phyloP scores from a whole-genome alignment of 1,140 invertebrate species.

The Penaeus vannamei region DNA sequence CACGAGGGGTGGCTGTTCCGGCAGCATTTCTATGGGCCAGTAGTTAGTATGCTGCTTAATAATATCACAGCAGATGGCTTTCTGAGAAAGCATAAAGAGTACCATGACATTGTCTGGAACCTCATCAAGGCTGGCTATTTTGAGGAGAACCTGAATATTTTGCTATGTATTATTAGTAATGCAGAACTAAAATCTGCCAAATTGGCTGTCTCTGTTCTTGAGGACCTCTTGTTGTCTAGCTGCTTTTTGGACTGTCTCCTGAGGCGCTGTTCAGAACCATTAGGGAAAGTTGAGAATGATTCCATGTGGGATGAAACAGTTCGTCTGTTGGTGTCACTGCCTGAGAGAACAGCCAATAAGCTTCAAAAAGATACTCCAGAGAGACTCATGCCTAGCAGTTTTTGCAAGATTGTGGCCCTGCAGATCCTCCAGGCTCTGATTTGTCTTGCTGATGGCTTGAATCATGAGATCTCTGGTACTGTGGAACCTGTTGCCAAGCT shows the following conservation, averaged over 20 bases:
- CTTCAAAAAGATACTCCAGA: slow-evolving; percentile 65
- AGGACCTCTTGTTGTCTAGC: slow-evolving; percentile 31
- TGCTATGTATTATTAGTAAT: slow-evolving; percentile 39
- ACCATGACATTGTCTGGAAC: slow-evolving; percentile 32
- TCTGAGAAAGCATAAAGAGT: slow-evolving; percentile 15
- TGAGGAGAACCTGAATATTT: slow-evolving; percentile 60
- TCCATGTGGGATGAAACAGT: slow-evolving; percentile 68
- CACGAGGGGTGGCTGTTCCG: slow-evolving; percentile 53
- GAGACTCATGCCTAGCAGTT: slow-evolving; percentile 42
- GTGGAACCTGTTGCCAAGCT: slow-evolving; percentile 67
- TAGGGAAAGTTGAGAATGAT: slow-evolving; percentile 36
- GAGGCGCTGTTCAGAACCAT: slow-evolving; percentile 44
- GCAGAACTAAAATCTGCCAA: slow-evolving; percentile 31
- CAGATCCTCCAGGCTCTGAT: slow-evolving; percentile 69
- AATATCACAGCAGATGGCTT: slow-evolving; percentile 41
- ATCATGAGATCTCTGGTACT: slow-evolving; percentile 63
- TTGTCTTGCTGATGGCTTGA: slow-evolving; percentile 69
- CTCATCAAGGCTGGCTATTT: slow-evolving; percentile 55
- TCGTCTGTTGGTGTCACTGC: slow-evolving; percentile 66
- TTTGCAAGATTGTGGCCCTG: slow-evolving; percentile 57
- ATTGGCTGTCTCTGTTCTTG: slow-evolving; percentile 22
- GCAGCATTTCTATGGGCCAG: slow-evolving; percentile 49
- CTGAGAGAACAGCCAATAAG: slow-evolving; percentile 70
- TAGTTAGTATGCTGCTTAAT: slow-evolving; percentile 41
- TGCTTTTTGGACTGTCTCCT: slow-evolving; percentile 26